Evolutionary conservation across 2,888 invertebrate genomes (phyloP).

Genomic region (Himalopsyche tibetana): DNA sequence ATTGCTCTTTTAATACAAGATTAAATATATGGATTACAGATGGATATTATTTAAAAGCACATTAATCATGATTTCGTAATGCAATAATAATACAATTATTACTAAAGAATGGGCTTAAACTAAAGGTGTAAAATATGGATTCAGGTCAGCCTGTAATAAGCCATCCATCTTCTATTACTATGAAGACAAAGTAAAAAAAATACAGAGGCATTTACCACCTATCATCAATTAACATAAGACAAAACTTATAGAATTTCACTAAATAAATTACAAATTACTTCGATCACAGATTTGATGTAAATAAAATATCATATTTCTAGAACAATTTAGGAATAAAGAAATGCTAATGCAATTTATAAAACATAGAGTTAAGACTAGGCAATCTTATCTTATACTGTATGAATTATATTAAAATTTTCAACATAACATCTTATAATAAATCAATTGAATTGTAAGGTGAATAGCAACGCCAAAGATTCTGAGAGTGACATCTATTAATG

Average conservation of each 20-base stretch:
- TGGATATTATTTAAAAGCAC: conserved; percentile 31
- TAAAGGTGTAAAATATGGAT: conserved; percentile 26
- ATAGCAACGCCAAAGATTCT: neutral
- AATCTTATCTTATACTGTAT: conserved; percentile 39
- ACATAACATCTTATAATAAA: conserved; percentile 28
- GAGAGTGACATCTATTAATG: neutral
- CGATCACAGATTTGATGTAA: conserved; percentile 59
- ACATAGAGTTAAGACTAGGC: conserved; percentile 54
- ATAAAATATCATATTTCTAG: conserved; percentile 50
- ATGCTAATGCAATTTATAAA: conserved; percentile 55
- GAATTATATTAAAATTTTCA: conserved; percentile 41
- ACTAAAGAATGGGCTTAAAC: conserved; percentile 26
- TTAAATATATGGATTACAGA: conserved; percentile 34
- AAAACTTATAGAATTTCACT: conserved; percentile 31
- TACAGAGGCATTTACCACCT: neutral
- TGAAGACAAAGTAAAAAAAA: conserved; percentile 2
- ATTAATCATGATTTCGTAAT: conserved; percentile 12
- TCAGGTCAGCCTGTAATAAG: neutral
- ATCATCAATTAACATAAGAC: conserved; percentile 17
- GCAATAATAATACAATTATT: conserved; percentile 34
- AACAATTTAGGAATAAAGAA: conserved; percentile 51
- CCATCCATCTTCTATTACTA: conserved; percentile 11
- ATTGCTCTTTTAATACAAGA: conserved; percentile 26
- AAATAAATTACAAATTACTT: conserved; percentile 51
- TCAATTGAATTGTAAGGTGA: neutral